Evolutionary conservation across 92 coral and sea anemone genomes (phyloP), one percentile per base, ranked within the genome.

Genomic region (Chrysogorgia sp.): DNA sequence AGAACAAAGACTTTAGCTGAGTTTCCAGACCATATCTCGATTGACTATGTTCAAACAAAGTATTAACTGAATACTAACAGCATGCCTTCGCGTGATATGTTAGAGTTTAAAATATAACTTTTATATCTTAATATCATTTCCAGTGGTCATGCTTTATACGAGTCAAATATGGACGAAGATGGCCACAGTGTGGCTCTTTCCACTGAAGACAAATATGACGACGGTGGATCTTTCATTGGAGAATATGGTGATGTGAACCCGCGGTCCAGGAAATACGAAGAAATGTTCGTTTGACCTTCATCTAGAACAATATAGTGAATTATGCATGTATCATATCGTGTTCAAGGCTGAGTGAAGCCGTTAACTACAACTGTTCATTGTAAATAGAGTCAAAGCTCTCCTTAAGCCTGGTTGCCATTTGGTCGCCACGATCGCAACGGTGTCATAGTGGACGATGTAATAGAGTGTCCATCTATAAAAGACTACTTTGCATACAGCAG

Each of bases 211-310:
- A 72, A 56, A 55, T 72, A 52, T 56, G 79, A 72, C 48, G 79
- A 72, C 50, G 65, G 55, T 41, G 79, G 52, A 2, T 72, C 79
- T 32, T 72, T 72, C 55, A 20, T 72, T 56, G 79, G 79, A 72
- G 79, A 72, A 37, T 72, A 72, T 28, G 58, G 41, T 2, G 65
- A 72, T 37, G 19, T 32, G 33, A 3, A 26, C 13, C 25, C 79
- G 64, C n/a, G n/a, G n/a, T 30, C 31, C 7, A 72, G 58, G 52
- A 55, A 72, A 52, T 72, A 53, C 22, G 49, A 52, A 12, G 65
- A 72, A 37, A 72, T 52, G 32, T 72, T 72, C 52, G 79, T 72
- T 40, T 72, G 79, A 72, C 50, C 30, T 57, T 57, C 31, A 31
- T 23, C 10, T 19, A 57, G 30, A 57, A 3, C 9, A 57, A 17